phyloP scores from a whole-genome alignment of 2,797 vertebrate genomes.

The Anguilla megastoma region DNA sequence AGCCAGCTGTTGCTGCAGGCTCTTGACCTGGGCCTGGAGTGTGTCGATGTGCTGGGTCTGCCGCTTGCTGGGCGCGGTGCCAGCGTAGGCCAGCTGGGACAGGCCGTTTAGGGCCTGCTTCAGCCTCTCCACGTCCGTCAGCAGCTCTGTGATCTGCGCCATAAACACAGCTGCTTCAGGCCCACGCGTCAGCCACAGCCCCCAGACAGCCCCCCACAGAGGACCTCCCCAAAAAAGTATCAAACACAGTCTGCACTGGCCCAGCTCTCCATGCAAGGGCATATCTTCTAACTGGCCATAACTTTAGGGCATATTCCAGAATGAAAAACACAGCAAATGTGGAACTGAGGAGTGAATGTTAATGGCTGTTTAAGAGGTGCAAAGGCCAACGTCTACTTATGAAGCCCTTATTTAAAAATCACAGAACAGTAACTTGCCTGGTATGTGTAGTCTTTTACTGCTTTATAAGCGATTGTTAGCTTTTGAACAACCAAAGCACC shows the following conservation, averaged over 20 bases:
- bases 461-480: neutral
- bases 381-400: neutral
- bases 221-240: neutral
- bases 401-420: neutral
- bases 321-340: neutral
- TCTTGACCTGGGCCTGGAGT: slow-evolving; percentile 86
- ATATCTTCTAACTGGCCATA: neutral
- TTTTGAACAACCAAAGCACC: neutral
- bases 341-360: neutral
- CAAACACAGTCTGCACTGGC: neutral
- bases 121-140: slow-evolving; percentile 88
- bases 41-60: slow-evolving; percentile 83
- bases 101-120: slow-evolving; percentile 90
- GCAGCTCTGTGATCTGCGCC: slow-evolving; percentile 87
- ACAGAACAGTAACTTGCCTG: neutral
- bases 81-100: slow-evolving; percentile 87
- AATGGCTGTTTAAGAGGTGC: neutral
- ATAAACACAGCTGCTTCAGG: slow-evolving; percentile 31
- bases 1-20: slow-evolving; percentile 91
- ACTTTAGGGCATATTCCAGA: neutral
- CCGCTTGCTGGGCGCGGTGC: slow-evolving; percentile 80
- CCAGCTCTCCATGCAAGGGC: neutral
- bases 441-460: neutral
- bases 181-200: neutral
- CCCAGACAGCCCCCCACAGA: slow-evolving; percentile 2